Evolutionary conservation across 2,113 vertebrate species (phyloP), one percentile per base, ranked within the genome.

Genomic region (Elephas maximus): DNA sequence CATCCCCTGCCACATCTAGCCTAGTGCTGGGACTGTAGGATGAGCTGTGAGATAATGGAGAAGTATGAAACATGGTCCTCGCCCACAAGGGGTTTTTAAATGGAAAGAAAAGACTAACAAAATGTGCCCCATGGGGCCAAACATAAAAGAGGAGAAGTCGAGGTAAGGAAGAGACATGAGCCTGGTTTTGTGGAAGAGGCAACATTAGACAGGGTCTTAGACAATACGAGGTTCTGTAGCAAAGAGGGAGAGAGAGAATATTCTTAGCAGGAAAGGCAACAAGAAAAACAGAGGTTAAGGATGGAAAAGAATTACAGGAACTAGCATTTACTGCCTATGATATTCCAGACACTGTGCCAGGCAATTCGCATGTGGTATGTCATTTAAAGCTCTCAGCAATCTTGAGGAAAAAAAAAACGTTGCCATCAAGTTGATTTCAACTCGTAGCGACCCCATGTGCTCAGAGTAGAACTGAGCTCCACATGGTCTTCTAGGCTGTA

Each of bases 301-400:
- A 28, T 1, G 24, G 17, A 45, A 45, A 67, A 67, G 81, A 3
- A 0, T 45, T 41, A 30, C 8, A 71, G 51, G 9, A 69, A 24
- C 26, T 4, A 12, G 45, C 4, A 1, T 45, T 60, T 11, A 21
- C 12, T 20, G 20, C 63, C 76, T n/a, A 1, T 12, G 2, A 23
- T 33, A 2, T 14, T 53, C 26, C 62, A 33, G 48, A 4, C 0
- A 18, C 44, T 8, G 8, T 8, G 18, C 44, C 65, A 37, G 90
- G 17, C 17, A 45, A 53, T 71, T 44, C 57, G 24, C 9, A 11
- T 4, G 0, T 28, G 18, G 8, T 28, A 24, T 0, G 1, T 37
- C 67, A 53, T 21, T 53, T 7, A n/a, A 78, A 93, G 57, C 1
- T 71, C 77, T 97, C 60, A 5, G 0, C 30, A 83, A 77, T 11